Conservation (phyloP, 2,113 vertebrate species). For the Bubo bubo region DNA sequence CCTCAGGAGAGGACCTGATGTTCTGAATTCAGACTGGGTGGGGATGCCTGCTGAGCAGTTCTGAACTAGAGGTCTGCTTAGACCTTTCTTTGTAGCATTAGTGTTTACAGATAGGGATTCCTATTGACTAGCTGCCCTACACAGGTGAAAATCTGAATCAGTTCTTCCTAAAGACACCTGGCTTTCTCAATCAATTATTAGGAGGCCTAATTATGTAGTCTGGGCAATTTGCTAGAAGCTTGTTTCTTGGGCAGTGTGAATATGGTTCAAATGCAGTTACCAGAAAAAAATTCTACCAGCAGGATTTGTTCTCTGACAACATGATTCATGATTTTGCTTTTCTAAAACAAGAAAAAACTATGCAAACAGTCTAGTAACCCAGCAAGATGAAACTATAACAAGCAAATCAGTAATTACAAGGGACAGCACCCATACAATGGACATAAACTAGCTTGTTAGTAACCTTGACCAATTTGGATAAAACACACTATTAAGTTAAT, state of each 20-base stretch:
- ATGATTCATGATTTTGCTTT: neutral
- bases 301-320: neutral
- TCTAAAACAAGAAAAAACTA: neutral
- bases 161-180: neutral
- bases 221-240: neutral
- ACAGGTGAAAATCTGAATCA: neutral
- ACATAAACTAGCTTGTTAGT: neutral
- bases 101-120: neutral
- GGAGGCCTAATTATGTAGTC: neutral
- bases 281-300: neutral
- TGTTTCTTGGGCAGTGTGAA: neutral
- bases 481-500: constrained; percentile 26
- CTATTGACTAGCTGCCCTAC: neutral
- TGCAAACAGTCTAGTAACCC: neutral
- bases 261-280: neutral
- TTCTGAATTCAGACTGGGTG: neutral
- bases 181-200: neutral
- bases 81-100: neutral
- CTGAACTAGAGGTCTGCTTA: neutral
- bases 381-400: neutral
- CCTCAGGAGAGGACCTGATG: neutral
- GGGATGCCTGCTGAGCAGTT: neutral
- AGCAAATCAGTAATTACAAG: neutral
- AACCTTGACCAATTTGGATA: neutral
- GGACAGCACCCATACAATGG: neutral